Percentiles rank a stretch among this genome's conserved stretches.
These are phyloP conservation scores for Drosophila paulistorum DNA, from an alignment of 1,140 invertebrate genomes.

Conservation along the genomic window DNA sequence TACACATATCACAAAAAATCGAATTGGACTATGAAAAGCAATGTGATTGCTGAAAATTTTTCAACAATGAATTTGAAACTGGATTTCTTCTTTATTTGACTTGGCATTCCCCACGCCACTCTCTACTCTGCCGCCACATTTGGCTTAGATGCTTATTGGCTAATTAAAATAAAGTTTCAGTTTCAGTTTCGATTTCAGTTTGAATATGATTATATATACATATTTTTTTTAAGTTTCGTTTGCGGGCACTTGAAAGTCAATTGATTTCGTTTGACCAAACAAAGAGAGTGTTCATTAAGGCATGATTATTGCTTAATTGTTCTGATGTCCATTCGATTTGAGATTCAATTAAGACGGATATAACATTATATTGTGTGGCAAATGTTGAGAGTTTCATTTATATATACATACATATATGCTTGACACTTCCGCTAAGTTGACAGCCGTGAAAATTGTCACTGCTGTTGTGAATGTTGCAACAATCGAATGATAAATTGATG, in stretches of 20 bases:
- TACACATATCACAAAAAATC: constrained; percentile 13
- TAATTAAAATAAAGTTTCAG: constrained; percentile 57
- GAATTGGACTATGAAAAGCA: constrained; percentile 42
- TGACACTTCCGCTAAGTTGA: constrained; percentile 82
- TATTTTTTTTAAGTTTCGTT: constrained; percentile 36
- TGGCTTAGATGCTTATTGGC: constrained; percentile 47
- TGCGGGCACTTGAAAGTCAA: constrained; percentile 72
- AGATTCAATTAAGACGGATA: constrained; percentile 64
- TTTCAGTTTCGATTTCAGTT: constrained; percentile 14
- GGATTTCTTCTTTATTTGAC: constrained; percentile 3
- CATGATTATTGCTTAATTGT: constrained; percentile 80
- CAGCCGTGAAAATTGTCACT: constrained; percentile 79
- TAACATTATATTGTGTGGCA: constrained; percentile 39
- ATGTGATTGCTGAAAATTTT: constrained; percentile 45
- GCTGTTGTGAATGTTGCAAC: constrained; percentile 63
- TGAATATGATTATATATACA: constrained; percentile 4
- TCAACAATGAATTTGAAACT: constrained; percentile 9
- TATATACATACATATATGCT: constrained; percentile 15
- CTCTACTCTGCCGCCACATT: not conserved
- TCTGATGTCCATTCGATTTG: constrained; percentile 39
- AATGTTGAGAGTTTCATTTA: constrained; percentile 54
- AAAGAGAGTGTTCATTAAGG: constrained; percentile 69
- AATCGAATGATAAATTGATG: constrained; percentile 74
- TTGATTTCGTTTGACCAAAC: constrained; percentile 41
- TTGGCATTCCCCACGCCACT: not conserved